Evolutionary conservation across 2,888 invertebrate species (phyloP), one percentile per base, ranked within the genome.

Genomic region (Crematogaster levior): DNA sequence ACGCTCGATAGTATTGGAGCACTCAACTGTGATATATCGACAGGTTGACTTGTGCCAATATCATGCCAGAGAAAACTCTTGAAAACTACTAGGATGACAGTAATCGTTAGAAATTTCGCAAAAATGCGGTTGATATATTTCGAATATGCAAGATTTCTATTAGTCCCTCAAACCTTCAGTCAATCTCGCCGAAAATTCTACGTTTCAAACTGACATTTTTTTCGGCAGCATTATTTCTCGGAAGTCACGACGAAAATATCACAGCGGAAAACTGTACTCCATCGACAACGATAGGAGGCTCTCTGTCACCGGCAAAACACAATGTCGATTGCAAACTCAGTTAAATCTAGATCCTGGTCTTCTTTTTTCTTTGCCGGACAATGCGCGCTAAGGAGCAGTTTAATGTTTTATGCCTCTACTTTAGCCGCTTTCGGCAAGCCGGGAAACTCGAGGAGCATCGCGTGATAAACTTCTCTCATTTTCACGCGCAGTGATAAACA

Each of bases 1-100:
- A 51, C 65, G 60, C 72, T 82, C 66, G n/a, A 66, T 79, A 79
- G 84, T 81, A 87, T 84, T 84, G 80, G 79, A 80, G 65, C 58
- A 80, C 58, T 66, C 84, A 85, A 83, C 70, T 70, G 70, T 79
- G 77, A 79, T 70, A 58, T 79, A 79, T 79, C 77, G 77, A 79
- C 77, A 79, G 77, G 77, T 70, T 79, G 77, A 79, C 70, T 70
- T 56, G 77, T 77, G 77, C 68, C 77, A 70, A 79, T 79, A 79
- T 79, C 77, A 70, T 70, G 34, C 70, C 56, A 34, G 70, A 43
- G 56, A 34, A 68, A 79, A 79, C 70, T 79, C 27, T 68, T 46
- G 56, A 79, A 79, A 79, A 70, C 56, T 68, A 53, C 34, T 43
- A 56, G 43, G 58, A 30, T 79, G 77, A 66, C 70, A 70, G 56